These are phyloP conservation scores for Oncorhynchus nerka DNA, from an alignment of 2,113 vertebrate species.

Conservation along the genomic window DNA sequence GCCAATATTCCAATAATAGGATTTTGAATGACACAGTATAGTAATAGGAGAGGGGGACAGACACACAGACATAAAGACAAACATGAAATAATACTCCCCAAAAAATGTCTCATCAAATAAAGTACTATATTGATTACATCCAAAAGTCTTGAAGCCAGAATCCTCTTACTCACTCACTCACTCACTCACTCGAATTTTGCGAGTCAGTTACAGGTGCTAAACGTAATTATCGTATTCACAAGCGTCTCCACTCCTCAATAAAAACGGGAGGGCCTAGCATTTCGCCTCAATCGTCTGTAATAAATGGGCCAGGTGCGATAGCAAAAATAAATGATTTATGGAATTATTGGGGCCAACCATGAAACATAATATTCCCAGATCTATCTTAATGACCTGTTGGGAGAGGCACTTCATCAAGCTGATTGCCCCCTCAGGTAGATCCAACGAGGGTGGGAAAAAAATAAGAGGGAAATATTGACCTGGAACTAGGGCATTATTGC, in stretches of 20 bases:
- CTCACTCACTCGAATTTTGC: slow-evolving; percentile 11
- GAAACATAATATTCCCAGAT: slow-evolving; percentile 75
- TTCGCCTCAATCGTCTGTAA: slow-evolving; percentile 41
- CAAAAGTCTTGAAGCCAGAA: neutral
- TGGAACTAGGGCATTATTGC: slow-evolving; percentile 35
- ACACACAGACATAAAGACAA: neutral
- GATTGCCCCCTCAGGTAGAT: slow-evolving; percentile 56
- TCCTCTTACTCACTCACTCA: slow-evolving; percentile 6
- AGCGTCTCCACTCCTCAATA: slow-evolving; percentile 44
- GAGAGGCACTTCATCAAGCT: slow-evolving; percentile 69
- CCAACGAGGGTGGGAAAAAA: slow-evolving; percentile 36
- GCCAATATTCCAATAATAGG: neutral
- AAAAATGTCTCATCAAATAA: neutral
- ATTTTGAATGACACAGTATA: neutral
- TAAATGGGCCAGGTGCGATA: slow-evolving; percentile 74
- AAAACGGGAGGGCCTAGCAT: slow-evolving; percentile 54
- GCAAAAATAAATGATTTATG: slow-evolving; percentile 77
- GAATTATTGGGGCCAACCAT: slow-evolving; percentile 66
- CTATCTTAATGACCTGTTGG: slow-evolving; percentile 75
- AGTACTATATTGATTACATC: neutral
- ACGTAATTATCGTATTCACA: slow-evolving; percentile 46
- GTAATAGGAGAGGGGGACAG: neutral
- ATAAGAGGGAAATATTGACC: slow-evolving; percentile 44
- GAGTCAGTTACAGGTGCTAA: slow-evolving; percentile 41
- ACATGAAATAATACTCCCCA: neutral